Percentiles rank a stretch among this genome's conserved stretches.
These are phyloP conservation scores for Chloebia gouldiae DNA, from an alignment of 2,113 vertebrate species.

Conservation along the genomic window DNA sequence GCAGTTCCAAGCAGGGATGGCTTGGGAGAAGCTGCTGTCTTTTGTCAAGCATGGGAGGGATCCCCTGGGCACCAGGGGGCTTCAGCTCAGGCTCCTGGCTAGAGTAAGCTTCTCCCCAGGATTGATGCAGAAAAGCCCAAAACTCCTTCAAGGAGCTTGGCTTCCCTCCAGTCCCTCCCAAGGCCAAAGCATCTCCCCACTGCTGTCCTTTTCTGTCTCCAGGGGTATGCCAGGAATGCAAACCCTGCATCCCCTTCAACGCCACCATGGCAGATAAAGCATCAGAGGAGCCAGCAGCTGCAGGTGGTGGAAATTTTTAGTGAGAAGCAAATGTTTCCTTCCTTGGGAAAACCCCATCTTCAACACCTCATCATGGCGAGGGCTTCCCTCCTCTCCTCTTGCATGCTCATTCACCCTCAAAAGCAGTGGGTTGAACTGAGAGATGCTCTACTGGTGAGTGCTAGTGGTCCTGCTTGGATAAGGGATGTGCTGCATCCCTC, in stretches of 20 bases:
- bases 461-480: accelerated
- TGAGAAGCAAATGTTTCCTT: neutral
- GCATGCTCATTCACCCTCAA: neutral
- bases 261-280: neutral
- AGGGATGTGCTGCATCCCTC: neutral
- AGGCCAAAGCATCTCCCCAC: neutral
- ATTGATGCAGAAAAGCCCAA: neutral
- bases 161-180: neutral
- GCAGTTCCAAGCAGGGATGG: neutral
- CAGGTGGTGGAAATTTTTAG: neutral
- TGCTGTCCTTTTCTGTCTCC: neutral
- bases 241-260: neutral
- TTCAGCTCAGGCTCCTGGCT: neutral
- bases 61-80: neutral
- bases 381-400: neutral
- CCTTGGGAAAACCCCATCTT: neutral
- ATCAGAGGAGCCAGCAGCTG: neutral
- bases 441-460: neutral
- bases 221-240: neutral
- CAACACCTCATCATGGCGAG: neutral
- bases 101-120: neutral
- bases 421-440: neutral
- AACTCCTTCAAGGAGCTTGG: neutral
- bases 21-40: neutral
- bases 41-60: neutral